Evolutionary conservation across 2,888 invertebrate genomes (phyloP), one percentile per base, ranked within the genome.

Genomic region (Lycia hirtaria): DNA sequence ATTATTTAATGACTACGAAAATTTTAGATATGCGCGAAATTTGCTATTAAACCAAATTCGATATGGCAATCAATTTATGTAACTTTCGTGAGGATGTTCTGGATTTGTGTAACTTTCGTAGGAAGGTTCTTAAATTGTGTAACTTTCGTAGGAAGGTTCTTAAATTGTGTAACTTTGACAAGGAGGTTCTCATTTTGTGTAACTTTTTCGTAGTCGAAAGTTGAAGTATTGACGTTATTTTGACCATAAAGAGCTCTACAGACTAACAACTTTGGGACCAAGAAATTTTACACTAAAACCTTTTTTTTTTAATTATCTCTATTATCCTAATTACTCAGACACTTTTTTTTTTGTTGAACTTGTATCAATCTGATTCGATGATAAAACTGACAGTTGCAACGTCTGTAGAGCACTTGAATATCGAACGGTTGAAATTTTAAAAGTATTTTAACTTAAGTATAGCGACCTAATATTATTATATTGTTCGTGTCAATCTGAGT

Each of bases 391-490:
- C 7, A 19, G 15, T 19, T 50, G 20, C 4, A 26, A 17, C 4
- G 48, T 49, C 52, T 58, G 57, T 53, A 32, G 48, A 44, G 43
- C 15, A 15, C 43, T 51, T 51, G 15, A 30, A 43, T 41, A n/a
- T 33, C n/a, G 32, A 20, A 22, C 24, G 60, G 56, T 58, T 28
- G 24, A 52, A 61, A 54, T 38, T 54, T 55, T 59, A 28, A 66
- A 72, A 76, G 76, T 80, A 80, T 80, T 78, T 72, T 73, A 72
- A 75, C 70, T 69, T 74, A 69, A 67, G 33, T 58, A 75, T 71
- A 70, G 35, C 68, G 77, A 80, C 69, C 73, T 83, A 80, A 80
- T 73, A 71, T 75, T 74, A 73, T 67, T 59, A 69, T 40, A 64
- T 7, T 32, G 48, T 55, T 56, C 64, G 62, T 68, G 66, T 66